phyloP scores from a whole-genome alignment of 2,888 invertebrate species.

The Geophilus truncorum region DNA sequence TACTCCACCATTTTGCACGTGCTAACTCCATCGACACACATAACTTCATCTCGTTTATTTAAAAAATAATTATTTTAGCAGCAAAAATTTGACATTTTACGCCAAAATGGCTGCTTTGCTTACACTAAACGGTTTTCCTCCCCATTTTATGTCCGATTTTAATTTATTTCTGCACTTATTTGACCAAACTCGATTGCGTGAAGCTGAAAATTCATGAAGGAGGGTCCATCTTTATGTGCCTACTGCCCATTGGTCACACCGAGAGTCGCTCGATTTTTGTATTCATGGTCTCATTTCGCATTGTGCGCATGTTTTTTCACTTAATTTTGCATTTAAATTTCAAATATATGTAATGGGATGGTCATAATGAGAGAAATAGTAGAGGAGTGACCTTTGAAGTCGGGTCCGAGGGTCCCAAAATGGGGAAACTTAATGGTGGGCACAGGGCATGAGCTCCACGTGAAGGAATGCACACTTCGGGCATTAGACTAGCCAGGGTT shows the following conservation, averaged over 20 bases:
- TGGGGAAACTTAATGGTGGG: background rate
- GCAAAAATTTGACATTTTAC: too few species aligned
- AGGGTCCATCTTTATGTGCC: background rate
- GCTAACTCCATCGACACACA: background rate
- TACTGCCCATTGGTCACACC: background rate
- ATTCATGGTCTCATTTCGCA: background rate
- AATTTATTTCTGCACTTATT: background rate
- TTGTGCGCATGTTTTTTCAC: background rate
- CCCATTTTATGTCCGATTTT: background rate
- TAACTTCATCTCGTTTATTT: background rate
- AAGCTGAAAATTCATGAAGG: background rate
- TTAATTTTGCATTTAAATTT: background rate
- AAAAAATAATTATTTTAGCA: background rate
- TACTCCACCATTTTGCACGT: background rate
- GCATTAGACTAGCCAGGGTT: background rate
- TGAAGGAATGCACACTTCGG: background rate
- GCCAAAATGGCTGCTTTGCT: too few species aligned
- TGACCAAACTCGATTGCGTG: background rate
- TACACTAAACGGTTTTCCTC: background rate
- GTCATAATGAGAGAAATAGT: background rate
- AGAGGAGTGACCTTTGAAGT: background rate
- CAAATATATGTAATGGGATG: background rate
- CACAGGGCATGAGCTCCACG: background rate
- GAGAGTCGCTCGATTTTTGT: background rate
- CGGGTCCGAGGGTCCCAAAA: background rate